A percentile compares a stretch with the other conserved stretches of the same genome.
Evolutionary conservation across 2,797 vertebrate genomes (phyloP).

Genomic region (Lophotriccus pileatus): DNA sequence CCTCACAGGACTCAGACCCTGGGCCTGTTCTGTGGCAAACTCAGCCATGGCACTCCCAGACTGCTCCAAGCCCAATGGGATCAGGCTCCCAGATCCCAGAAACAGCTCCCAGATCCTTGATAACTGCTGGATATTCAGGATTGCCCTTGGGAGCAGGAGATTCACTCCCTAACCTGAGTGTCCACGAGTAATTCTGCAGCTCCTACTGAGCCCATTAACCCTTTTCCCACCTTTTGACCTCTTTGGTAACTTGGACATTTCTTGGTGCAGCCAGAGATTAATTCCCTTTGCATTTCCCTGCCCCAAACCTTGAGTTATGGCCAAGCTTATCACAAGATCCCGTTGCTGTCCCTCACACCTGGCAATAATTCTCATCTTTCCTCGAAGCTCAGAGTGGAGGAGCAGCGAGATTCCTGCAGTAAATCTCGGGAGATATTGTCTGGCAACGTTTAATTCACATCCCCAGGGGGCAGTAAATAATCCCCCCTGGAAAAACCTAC

Average conservation of each 20-base stretch:
- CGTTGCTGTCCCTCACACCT: slow-evolving; percentile 51
- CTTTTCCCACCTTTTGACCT: neutral
- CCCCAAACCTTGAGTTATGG: slow-evolving; percentile 60
- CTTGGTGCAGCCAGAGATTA: slow-evolving; percentile 47
- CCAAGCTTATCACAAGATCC: slow-evolving; percentile 58
- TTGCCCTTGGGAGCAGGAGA: neutral
- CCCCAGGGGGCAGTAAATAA: slow-evolving; percentile 30
- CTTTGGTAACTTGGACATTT: neutral
- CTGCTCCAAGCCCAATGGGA: neutral
- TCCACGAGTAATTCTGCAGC: neutral
- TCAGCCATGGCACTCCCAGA: neutral
- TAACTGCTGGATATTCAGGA: neutral
- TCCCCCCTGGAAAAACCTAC: neutral
- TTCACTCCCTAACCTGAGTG: accelerated
- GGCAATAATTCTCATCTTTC: slow-evolving; percentile 51
- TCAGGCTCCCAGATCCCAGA: neutral
- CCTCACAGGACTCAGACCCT: neutral
- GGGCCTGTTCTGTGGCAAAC: neutral
- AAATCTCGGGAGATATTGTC: slow-evolving; percentile 58
- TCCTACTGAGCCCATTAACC: neutral
- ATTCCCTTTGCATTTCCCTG: slow-evolving; percentile 64
- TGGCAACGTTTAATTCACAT: slow-evolving; percentile 45
- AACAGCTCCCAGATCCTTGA: accelerated
- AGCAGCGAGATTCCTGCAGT: slow-evolving; percentile 6
- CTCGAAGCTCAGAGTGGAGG: neutral